Conservation (phyloP, 2,888 invertebrate species). For the Drosophila paracracens region DNA sequence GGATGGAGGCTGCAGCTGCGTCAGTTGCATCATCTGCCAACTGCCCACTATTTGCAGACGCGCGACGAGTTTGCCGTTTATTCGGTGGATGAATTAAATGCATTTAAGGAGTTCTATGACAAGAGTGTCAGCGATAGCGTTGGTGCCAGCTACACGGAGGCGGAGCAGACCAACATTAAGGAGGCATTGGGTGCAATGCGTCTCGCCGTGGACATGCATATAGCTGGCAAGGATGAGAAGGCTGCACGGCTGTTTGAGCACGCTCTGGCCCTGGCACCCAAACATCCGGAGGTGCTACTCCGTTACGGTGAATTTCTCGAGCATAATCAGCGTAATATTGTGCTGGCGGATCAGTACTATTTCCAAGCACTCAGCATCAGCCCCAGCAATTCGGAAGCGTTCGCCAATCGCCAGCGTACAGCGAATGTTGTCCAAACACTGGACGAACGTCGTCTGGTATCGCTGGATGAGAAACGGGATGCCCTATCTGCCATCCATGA, state of each 20-base stretch:
- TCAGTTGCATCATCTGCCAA: constrained; percentile 81
- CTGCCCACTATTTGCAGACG: constrained; percentile 81
- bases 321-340: constrained; percentile 92
- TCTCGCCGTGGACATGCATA: constrained; percentile 93
- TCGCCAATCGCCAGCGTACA: constrained; percentile 93
- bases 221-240: constrained; percentile 92
- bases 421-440: constrained; percentile 95
- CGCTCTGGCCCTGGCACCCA: constrained; percentile 95
- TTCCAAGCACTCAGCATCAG: constrained; percentile 92
- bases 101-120: constrained; percentile 76
- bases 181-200: constrained; percentile 95
- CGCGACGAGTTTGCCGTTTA: constrained; percentile 83
- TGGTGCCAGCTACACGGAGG: constrained; percentile 49
- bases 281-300: constrained; percentile 95
- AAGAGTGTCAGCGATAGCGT: constrained; percentile 69
- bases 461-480: constrained; percentile 93
- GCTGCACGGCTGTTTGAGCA: constrained; percentile 95
- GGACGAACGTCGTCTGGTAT: constrained; percentile 87
- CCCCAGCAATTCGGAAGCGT: constrained; percentile 92
- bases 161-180: constrained; percentile 77
- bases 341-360: constrained; percentile 96
- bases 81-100: constrained; percentile 67
- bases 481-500: constrained; percentile 93
- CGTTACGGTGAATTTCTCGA: constrained; percentile 97
- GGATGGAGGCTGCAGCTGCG: constrained; percentile 53